Evolutionary conservation across 2,797 vertebrate genomes (phyloP), one percentile per base, ranked within the genome.

Genomic region (Leucoraja ocellata): DNA sequence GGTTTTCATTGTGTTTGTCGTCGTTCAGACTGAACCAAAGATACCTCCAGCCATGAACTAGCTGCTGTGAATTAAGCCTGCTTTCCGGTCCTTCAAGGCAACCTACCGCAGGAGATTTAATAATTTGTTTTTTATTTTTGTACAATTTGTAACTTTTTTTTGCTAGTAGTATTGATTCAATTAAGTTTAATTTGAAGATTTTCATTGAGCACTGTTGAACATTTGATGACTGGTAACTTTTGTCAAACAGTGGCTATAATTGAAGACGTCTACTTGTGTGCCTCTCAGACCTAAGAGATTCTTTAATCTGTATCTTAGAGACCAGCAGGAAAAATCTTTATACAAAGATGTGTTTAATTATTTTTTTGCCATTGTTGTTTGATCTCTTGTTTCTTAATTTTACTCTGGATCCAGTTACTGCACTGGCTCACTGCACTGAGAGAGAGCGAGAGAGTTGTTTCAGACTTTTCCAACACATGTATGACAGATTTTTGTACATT

Each of bases 271-370:
- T 97, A 95, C 97, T 97, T 97, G 98, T 98, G 98, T 99, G 98
- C 98, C 98, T 99, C 98, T 98, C 98, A 98, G 96, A 99, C 98
- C 98, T 98, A 98, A 99, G 98, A 97, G 98, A 99, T 99, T 98
- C 97, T 98, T 97, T 97, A 97, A 98, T 97, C 97, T 97, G 96
- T 97, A 97, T 97, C 98, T 98, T 98, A 96, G 98, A 98, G 97
- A 99, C 99, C 98, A 99, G 98, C 98, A 99, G 97, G 98, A 54
- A 98, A 99, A 99, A 99, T 97, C 98, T 99, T 99, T 99, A 97
- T 96, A 98, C 97, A 98, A 98, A 98, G 97, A 98, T 97, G 97
- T 96, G 97, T 98, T 96, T 97, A 97, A 97, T 98, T 98, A 97
- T 98, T 97, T 54, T 54, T 98, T 98, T 97, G 97, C 96, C 88